phyloP scores from a whole-genome alignment of 2,113 vertebrate genomes.

The Saimiri boliviensis region DNA sequence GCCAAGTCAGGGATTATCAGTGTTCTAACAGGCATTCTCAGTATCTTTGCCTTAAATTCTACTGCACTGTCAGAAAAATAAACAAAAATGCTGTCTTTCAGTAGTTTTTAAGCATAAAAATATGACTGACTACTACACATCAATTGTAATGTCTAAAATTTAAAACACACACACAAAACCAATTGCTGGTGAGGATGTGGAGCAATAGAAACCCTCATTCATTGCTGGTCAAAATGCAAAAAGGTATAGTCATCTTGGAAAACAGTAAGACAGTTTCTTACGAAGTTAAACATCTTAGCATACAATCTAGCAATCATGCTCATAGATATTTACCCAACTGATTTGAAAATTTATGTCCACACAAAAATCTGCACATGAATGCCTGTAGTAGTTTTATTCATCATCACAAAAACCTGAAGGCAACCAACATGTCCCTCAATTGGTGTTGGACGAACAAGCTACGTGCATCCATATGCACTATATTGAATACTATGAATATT shows the following conservation, averaged over 20 bases:
- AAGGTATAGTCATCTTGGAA: background rate
- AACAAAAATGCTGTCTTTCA: background rate
- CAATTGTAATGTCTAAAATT: background rate
- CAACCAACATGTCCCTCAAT: background rate
- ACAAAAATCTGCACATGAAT: background rate
- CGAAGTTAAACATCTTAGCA: background rate
- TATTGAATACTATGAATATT: no score
- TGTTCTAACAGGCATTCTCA: background rate
- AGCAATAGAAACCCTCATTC: background rate
- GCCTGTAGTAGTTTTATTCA: background rate
- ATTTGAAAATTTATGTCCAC: conserved; percentile 34
- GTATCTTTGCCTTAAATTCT: background rate
- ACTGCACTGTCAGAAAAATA: background rate
- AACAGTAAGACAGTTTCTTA: background rate
- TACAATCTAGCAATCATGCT: background rate
- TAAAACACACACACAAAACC: background rate
- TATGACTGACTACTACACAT: background rate
- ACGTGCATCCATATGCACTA: background rate
- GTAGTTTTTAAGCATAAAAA: conserved; percentile 36
- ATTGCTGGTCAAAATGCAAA: background rate
- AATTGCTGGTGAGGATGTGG: background rate
- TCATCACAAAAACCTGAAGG: background rate
- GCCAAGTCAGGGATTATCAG: background rate
- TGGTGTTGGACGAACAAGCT: background rate
- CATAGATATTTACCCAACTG: background rate